Evolutionary conservation across 2,888 invertebrate genomes (phyloP).

Genomic region (Galeopsomyia nigrocyanea): DNA sequence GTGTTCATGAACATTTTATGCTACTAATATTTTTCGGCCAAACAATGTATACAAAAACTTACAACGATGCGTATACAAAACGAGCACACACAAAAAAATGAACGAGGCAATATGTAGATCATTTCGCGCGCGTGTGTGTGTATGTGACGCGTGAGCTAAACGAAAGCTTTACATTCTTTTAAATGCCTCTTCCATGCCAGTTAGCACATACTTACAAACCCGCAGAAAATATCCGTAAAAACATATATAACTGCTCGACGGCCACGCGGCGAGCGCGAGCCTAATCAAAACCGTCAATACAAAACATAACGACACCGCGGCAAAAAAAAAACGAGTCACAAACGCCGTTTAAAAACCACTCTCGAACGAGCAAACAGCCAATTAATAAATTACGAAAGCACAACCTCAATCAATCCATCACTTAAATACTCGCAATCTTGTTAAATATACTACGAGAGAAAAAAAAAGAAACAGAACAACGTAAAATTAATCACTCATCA

Average conservation of each 20-base stretch:
- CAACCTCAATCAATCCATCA: conserved; percentile 18
- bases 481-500: conserved; percentile 22
- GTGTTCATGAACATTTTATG: too few species aligned
- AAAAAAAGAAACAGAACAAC: conserved; percentile 5
- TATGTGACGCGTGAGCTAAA: too few species aligned
- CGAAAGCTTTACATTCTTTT: conserved; percentile 35
- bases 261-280: not conserved
- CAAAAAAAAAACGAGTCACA: conserved; percentile 15
- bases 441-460: not conserved
- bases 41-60: too few species aligned
- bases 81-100: too few species aligned
- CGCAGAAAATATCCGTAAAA: conserved; percentile 39
- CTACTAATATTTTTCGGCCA: too few species aligned
- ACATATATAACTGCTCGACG: conserved; percentile 11
- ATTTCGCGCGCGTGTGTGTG: too few species aligned
- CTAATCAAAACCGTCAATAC: conserved; percentile 35
- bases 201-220: conserved; percentile 38
- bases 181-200: conserved; percentile 40
- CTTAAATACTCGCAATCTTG: conserved; percentile 7
- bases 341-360: conserved; percentile 9
- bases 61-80: too few species aligned
- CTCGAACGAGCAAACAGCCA: not conserved
- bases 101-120: too few species aligned
- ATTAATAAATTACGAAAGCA: conserved; percentile 33
- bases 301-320: not conserved